Percentiles rank a stretch among this genome's conserved stretches.
Evolutionary conservation across 1,140 invertebrate genomes (phyloP).

Genomic region (Drosophila ercepeae): DNA sequence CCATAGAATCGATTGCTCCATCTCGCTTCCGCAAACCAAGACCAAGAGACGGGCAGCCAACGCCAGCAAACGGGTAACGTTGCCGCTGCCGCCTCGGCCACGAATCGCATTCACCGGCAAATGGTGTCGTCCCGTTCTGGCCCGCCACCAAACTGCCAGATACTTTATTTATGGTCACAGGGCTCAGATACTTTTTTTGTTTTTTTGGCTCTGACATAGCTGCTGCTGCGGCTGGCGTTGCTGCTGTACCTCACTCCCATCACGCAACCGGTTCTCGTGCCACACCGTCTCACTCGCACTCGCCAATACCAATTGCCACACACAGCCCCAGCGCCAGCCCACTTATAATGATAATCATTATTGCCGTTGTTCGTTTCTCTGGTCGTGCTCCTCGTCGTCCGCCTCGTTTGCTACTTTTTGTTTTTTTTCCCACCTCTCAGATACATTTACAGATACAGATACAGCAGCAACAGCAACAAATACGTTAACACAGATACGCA

Average conservation of each 20-base stretch:
- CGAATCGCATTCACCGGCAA: slow-evolving; percentile 4
- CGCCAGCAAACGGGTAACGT: slow-evolving; percentile 30
- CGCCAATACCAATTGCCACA: slow-evolving; percentile 23
- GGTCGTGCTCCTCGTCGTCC: slow-evolving; percentile 61
- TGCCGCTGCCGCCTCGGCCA: slow-evolving; percentile 55
- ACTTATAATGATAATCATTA: slow-evolving; percentile 83
- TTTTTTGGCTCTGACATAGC: slow-evolving; percentile 7
- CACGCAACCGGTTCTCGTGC: slow-evolving; percentile 68
- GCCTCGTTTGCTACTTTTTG: slow-evolving; percentile 68
- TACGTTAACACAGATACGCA: slow-evolving; percentile 14
- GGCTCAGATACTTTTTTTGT: slow-evolving; percentile 38
- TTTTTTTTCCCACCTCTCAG: slow-evolving; percentile 36
- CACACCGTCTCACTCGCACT: slow-evolving; percentile 38
- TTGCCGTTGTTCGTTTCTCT: slow-evolving; percentile 70
- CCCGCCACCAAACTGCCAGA: slow-evolving; percentile 51
- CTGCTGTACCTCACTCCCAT: slow-evolving; percentile 14
- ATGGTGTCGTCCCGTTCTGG: slow-evolving; percentile 56
- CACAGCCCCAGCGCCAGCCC: slow-evolving; percentile 68
- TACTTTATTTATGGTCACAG: slow-evolving; percentile 82
- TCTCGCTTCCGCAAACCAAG: slow-evolving; percentile 29
- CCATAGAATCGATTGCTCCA: slow-evolving; percentile 9
- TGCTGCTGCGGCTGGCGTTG: not conserved
- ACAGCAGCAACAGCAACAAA: slow-evolving; percentile 32
- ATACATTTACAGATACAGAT: slow-evolving; percentile 11
- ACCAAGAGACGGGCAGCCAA: slow-evolving; percentile 27